phyloP scores from a whole-genome alignment of 2,113 vertebrate genomes.

The western clawed frog (Xenopus tropicalis) region UCB_Xtro_10.0 CM004446.2:67920001-67920500 shows the following conservation, averaged over 20 bases:
- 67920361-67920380: neutral
- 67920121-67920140: conserved; percentile 99
- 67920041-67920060: conserved; percentile 79
- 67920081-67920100: conserved; percentile 99
- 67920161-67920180: conserved; percentile 99
- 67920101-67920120: conserved; percentile 98
- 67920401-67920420: neutral
- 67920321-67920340: neutral
- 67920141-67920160: conserved; percentile 98
- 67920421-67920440: neutral
- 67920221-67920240: conserved; percentile 88
- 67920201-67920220: conserved; percentile 83
- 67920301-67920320: neutral
- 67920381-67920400: neutral
- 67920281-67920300: conserved; percentile 43
- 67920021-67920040: conserved; percentile 77
- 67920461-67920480: too few species aligned
- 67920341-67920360: neutral
- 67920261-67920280: conserved; percentile 60
- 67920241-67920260: conserved; percentile 70
- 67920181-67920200: conserved; percentile 99
- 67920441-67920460: too few species aligned
- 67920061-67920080: conserved; percentile 98
- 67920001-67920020: conserved; percentile 56
- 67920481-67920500: too few species aligned